Conservation (phyloP, 2,797 vertebrate species). For the Dendrocincla fuliginosa region DNA sequence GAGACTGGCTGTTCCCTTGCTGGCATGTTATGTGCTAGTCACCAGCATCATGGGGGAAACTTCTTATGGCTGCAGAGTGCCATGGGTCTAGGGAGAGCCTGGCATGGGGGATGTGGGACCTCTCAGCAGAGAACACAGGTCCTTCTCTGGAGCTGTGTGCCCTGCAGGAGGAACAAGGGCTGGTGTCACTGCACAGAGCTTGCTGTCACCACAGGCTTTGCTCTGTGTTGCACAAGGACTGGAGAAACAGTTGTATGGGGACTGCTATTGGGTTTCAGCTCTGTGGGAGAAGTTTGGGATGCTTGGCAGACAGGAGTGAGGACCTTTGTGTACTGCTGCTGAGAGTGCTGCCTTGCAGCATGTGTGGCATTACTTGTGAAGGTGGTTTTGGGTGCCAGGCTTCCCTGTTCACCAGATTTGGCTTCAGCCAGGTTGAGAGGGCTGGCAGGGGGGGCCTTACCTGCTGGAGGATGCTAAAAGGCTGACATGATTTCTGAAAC, state of each 20-base stretch:
- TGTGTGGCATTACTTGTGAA: not conserved
- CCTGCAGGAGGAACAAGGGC: not conserved
- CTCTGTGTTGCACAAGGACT: not conserved
- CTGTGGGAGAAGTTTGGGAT: not conserved
- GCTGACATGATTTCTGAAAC: not conserved
- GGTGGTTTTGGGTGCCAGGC: not conserved
- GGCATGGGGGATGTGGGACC: accelerated
- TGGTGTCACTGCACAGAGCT: not conserved
- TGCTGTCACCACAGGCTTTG: accelerated
- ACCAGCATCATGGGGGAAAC: not conserved
- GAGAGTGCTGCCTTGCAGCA: not conserved
- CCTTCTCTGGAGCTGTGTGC: not conserved
- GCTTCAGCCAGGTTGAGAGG: not conserved
- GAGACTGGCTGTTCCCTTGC: not conserved
- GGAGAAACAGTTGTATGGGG: not conserved
- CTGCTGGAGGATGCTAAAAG: not conserved
- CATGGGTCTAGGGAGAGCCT: not conserved
- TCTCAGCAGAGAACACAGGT: not conserved
- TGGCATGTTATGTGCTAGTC: not conserved
- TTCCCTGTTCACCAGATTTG: not conserved
- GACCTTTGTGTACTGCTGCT: not conserved
- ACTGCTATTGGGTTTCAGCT: not conserved
- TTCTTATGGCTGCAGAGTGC: not conserved
- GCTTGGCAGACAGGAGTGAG: not conserved
- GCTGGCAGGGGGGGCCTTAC: not conserved